Base-by-base conservation (phyloP, 2,797 vertebrate species). In the Acanthis flammea region DNA sequence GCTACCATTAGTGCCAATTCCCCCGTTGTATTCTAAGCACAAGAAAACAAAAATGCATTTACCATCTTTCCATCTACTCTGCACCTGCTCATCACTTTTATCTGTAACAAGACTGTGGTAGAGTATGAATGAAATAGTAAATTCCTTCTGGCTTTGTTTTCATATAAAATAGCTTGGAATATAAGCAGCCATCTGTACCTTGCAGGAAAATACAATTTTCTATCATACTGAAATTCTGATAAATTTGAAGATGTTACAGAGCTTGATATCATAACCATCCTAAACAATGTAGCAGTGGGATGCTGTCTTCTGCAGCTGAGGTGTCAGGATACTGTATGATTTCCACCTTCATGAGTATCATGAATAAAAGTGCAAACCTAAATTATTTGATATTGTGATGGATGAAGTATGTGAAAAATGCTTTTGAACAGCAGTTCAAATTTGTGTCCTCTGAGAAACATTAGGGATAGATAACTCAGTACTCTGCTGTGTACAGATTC, bases 111-210 rank as follows among this genome's bases (percentile, higher is more conserved):
- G 83, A 89, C 51, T 78, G 48, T 1, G 25, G 81, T 45, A 94
- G 84, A 72, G 66, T 44, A 87, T 86, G 63, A 93, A 94, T 76
- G 76, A 94, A 97, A 87, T 27, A 94, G 78, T 71, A 91, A 86
- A 91, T 95, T 96, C 86, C 77, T 84, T 97, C 95, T 96, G 96
- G 61, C 23, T 94, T 95, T 95, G 92, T 94, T 95, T 96, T 92
- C 65, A 85, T 12, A 42, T 72, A 89, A 95, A 92, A 92, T 24
- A 76, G 73, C 75, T 88, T 48, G 73, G 58, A 92, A 92, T 85
- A 33, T 67, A 91, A 95, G 86, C 86, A 92, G 66, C 79, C 95
- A 97, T 96, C 95, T 97, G 96, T 68, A 97, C 51, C 83, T 92
- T 88, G 67, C 66, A 91, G 71, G 61, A 86, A 89, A 90, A 95